Conservation (phyloP, 2,888 invertebrate species). For the Oligia latruncula region DNA sequence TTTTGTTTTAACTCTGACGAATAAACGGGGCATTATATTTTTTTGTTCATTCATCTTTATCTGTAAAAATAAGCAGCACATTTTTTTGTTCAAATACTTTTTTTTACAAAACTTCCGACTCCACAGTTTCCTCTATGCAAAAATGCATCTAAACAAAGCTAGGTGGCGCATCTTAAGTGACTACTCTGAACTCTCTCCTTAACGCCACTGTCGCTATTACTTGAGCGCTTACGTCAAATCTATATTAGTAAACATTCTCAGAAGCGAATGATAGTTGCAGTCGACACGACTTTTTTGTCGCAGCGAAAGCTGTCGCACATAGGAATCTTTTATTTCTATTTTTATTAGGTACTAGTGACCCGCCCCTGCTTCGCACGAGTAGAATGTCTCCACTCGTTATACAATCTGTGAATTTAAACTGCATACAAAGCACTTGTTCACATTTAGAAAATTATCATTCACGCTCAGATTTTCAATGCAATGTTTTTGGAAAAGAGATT, state of each 20-base stretch:
- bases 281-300: constrained; percentile 52
- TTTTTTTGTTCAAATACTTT: no score
- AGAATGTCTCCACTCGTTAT: no score
- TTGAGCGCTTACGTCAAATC: constrained; percentile 64
- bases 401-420: not conserved
- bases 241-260: constrained; percentile 62
- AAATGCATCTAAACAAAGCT: constrained; percentile 83
- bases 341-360: not conserved
- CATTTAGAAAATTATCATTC: not conserved
- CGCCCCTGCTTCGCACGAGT: not conserved
- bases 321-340: constrained; percentile 9
- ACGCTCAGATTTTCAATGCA: not conserved
- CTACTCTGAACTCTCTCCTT: constrained; percentile 76
- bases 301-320: constrained; percentile 44
- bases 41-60: not conserved
- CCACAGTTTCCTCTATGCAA: constrained; percentile 70
- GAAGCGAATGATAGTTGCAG: constrained; percentile 53
- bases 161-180: constrained; percentile 77
- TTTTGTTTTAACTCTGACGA: not conserved
- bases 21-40: not conserved
- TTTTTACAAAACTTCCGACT: constrained; percentile 55
- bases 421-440: not conserved
- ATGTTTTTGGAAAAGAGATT: no score
- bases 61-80: not conserved
- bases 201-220: constrained; percentile 47